Conservation (phyloP, 2,797 vertebrate genomes). For the Hydrocynus forskahlii region DNA sequence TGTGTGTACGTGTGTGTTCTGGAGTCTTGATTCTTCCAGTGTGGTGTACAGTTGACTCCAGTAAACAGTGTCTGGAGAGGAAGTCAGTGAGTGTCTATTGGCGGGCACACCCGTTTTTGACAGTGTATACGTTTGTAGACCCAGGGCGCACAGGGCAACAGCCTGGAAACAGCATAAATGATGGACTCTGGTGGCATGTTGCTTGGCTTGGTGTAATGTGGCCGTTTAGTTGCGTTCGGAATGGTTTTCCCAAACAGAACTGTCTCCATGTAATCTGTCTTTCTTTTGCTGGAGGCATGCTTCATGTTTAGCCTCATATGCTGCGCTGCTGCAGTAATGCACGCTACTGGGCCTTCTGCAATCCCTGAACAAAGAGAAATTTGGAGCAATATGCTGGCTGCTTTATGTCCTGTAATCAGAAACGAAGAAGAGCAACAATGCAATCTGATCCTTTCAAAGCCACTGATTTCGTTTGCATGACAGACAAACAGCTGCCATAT, state of each 20-base stretch:
- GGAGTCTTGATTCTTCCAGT: slow-evolving; percentile 69
- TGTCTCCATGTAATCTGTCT: slow-evolving; percentile 34
- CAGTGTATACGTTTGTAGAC: slow-evolving; percentile 61
- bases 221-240: slow-evolving; percentile 29
- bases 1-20: slow-evolving; percentile 51
- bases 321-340: neutral
- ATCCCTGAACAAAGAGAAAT: slow-evolving; percentile 7
- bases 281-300: slow-evolving; percentile 27
- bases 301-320: neutral
- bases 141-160: slow-evolving; percentile 69
- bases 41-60: slow-evolving; percentile 67
- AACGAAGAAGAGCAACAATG: slow-evolving; percentile 4
- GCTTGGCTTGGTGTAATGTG: slow-evolving; percentile 28
- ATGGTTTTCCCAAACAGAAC: slow-evolving; percentile 35
- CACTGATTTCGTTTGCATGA: slow-evolving; percentile 5
- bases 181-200: slow-evolving; percentile 65
- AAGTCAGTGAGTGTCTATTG: slow-evolving; percentile 55
- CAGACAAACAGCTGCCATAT: slow-evolving; percentile 8
- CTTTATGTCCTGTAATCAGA: slow-evolving; percentile 31
- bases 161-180: slow-evolving; percentile 71
- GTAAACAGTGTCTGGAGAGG: slow-evolving; percentile 70
- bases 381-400: slow-evolving; percentile 19
- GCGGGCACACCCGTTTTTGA: slow-evolving; percentile 39
- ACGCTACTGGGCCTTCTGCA: slow-evolving; percentile 11
- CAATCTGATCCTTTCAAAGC: slow-evolving; percentile 20